Evolutionary conservation across 1,140 invertebrate species (phyloP).

Genomic region (Micrasema longulum): DNA sequence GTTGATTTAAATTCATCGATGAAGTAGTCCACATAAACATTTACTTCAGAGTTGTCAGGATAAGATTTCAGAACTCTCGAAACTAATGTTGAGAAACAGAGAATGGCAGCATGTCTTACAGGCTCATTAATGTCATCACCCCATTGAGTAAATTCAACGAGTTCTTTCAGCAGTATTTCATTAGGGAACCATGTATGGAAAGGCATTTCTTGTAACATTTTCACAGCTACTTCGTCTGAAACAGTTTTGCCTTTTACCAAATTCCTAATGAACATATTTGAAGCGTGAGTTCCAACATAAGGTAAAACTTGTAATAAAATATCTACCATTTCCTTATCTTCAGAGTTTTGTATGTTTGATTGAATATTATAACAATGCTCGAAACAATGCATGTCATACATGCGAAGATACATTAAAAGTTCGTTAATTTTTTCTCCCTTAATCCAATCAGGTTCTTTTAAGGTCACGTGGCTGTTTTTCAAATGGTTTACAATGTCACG

Average conservation of each 20-base stretch:
- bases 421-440: slow-evolving; percentile 60
- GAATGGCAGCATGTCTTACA: slow-evolving; percentile 58
- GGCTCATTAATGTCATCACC: slow-evolving; percentile 41
- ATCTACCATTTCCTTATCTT: slow-evolving; percentile 48
- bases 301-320: slow-evolving; percentile 62
- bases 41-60: slow-evolving; percentile 38
- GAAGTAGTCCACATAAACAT: slow-evolving; percentile 45
- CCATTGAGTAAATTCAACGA: slow-evolving; percentile 57
- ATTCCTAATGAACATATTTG: slow-evolving; percentile 59
- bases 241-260: slow-evolving; percentile 58
- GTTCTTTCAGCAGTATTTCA: slow-evolving; percentile 58
- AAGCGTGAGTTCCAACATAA: slow-evolving; percentile 61
- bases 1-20: slow-evolving; percentile 53
- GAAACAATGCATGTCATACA: slow-evolving; percentile 58
- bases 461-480: slow-evolving; percentile 59
- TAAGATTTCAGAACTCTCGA: slow-evolving; percentile 57
- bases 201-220: slow-evolving; percentile 60
- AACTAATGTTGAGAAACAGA: slow-evolving; percentile 61
- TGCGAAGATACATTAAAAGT: slow-evolving; percentile 56
- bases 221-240: slow-evolving; percentile 52
- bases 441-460: slow-evolving; percentile 57
- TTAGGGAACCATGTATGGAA: slow-evolving; percentile 58
- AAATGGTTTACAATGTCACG: slow-evolving; percentile 59
- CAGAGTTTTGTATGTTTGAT: slow-evolving; percentile 27
- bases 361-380: slow-evolving; percentile 54